These are phyloP conservation scores for Ifrita kowaldi DNA, from an alignment of 2,113 vertebrate species.

Conservation along the genomic window DNA sequence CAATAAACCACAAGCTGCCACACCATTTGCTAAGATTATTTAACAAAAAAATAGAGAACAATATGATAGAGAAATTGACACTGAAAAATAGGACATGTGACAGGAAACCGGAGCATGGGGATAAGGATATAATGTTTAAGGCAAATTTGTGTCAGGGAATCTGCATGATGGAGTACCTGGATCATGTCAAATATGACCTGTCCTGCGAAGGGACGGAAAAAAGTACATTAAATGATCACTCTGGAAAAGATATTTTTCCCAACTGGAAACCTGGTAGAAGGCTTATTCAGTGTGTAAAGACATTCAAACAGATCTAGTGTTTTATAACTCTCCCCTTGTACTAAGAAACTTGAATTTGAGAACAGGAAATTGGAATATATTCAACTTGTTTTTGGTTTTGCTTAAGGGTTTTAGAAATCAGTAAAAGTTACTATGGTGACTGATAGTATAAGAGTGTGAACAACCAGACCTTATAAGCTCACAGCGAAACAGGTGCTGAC, in stretches of 20 bases:
- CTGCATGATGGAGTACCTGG: neutral
- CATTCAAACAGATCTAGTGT: neutral
- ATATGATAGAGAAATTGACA: neutral
- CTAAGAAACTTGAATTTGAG: neutral
- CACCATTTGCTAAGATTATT: neutral
- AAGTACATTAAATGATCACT: neutral
- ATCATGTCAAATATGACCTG: neutral
- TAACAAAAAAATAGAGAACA: neutral
- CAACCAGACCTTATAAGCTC: neutral
- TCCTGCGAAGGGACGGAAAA: neutral
- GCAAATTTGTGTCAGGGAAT: neutral
- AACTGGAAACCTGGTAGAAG: neutral
- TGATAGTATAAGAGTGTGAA: neutral
- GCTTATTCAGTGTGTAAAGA: neutral
- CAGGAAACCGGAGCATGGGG: neutral
- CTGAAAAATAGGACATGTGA: neutral
- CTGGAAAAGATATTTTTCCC: neutral
- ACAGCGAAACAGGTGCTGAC: neutral
- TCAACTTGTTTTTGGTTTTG: neutral
- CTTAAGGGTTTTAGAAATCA: neutral
- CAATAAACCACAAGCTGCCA: neutral
- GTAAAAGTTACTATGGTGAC: neutral
- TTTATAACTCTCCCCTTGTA: neutral
- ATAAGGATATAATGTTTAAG: neutral
- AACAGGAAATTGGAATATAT: neutral